Base-by-base conservation (phyloP, 2,113 vertebrate genomes). In the Acrocephalus arundinaceus region DNA sequence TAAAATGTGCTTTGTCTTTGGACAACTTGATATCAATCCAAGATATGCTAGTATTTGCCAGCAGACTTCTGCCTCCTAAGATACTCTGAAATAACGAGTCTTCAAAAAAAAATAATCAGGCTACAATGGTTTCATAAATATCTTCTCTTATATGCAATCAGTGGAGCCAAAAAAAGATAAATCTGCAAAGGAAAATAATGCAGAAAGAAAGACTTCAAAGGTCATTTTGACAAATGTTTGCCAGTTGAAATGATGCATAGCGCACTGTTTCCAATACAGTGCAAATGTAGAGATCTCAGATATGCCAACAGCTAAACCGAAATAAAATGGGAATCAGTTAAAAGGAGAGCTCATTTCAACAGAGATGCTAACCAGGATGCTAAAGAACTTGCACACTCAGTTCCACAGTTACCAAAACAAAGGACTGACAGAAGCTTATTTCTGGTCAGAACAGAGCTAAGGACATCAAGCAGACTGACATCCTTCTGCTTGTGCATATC, bases 221-320 rank as follows among this genome's bases (percentile, higher is more conserved):
- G 63, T 72, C 74, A 91, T 41, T 86, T 73, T 80, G 65, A 88
- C 58, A 94, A 94, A 87, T 74, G 63, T 62, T 75, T 87, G 45
- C 58, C 63, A 72, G 41, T 55, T 52, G 54, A 91, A 95, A 71
- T 31, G 62, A 87, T 49, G 45, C 30, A 85, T 1, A 11, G 33
- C 35, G 37, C 25, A 59, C 31, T n/a, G 55, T 46, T 74, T 76
- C 43, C 67, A 70, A 45, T 22, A 85, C 14, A 73, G 25, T 33
- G n/a, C 23, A 91, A 85, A 91, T 16, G 52, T n/a, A 71, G 21
- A 16, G 31, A 55, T 35, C 39, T 67, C 55, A 23, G 59, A 54
- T 27, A 71, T 35, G 55, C 46, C 63, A 83, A 68, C 17, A 85
- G 35, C 43, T 62, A 35, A 80, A 68, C 21, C 28, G 49, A 80